Evolutionary conservation across 2,113 vertebrate genomes (phyloP), one percentile per base, ranked within the genome.

Genomic region (Bettongia penicillata): DNA sequence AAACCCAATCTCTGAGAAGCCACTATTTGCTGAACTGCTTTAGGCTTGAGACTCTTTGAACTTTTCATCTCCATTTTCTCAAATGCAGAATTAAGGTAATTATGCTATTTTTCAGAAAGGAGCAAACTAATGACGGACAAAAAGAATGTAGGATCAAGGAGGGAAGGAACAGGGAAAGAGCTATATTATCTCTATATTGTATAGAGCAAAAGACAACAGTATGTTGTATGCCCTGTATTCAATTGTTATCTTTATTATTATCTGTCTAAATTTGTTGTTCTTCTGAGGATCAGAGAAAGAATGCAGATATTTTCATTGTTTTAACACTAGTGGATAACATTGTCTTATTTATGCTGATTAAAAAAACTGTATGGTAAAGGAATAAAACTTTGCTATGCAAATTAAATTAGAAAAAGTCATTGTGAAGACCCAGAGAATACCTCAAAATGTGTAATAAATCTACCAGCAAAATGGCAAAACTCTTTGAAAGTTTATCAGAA

Each of bases 341-440:
- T 91, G 47, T 90, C 53, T 93, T 53, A 89, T 6, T 47, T 23
- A 48, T 28, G 37, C 25, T 51, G 53, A 91, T 50, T 48, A 2
- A 48, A 48, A 48, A 48, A 48, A 48, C 48, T 48, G 7, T 23
- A 6, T 2, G 19, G 19, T 43, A 23, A 84, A 84, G 68, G n/a
- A 91, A 93, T 51, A 1, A 93, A n/a, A 84, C 25, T 68, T 77
- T 95, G 90, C 12, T 31, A 24, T 1, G 31, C 37, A 7, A 24
- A 91, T 91, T 94, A 48, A 96, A 90, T 93, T 55, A 91, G 90
- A 12, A 95, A 51, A 95, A 90, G 9, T 92, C 92, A 47, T 53
- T 51, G 12, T 90, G 7, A 89, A 96, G 89, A 84, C 19, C n/a
- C 43, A 19, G 68, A 84, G 68, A 84, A n/a, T 84, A 43, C 19